Base-by-base conservation (phyloP, 2,888 invertebrate genomes). In the Orthonevra nobilis region DNA sequence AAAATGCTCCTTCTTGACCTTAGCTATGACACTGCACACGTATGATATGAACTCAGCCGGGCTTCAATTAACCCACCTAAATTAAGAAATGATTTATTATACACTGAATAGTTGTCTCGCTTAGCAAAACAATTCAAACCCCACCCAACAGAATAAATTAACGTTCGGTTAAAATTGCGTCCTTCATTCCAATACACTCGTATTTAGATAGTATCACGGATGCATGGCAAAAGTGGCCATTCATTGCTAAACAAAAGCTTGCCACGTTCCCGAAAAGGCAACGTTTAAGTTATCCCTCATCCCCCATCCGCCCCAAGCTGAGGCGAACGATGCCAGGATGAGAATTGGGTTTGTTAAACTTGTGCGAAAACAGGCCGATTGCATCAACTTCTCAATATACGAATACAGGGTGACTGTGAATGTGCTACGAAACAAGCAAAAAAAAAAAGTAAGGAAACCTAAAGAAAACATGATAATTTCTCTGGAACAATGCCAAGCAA, bases 401-500 rank as follows among this genome's bases (percentile, higher is more conserved):
- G 9, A 5, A 4, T 26, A 7, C 32, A n/a, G n/a, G n/a, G 14
- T 3, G 7, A 34, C 7, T 46, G 17, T 42, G 32, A 9, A 14
- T 36, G 34, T 50, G 66, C 10, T 40, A 60, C 36, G 42, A 15
- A 38, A 20, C 9, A 20, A 23, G 19, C 20, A 19, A 9, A 34
- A 32, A n/a, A n/a, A 6, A 63, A 50, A 64, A 48, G 19, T 40
- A 72, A 73, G 56, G 54, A 61, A 66, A 48, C 54, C 73, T 42
- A 79, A 79, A 79, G 79, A 73, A 79, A 79, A 79, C 66, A 73
- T 52, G 73, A 79, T 79, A 79, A 79, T 66, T 73, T 42, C 66
- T 44, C 61, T 79, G 73, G 79, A 79, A 79, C 79, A 79, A 73
- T 79, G 79, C 79, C 79, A 79, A 79, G 46, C 77, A 73, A 68